Evolutionary conservation across 2,797 vertebrate genomes (phyloP), one percentile per base, ranked within the genome.

Genomic region (Meda fulgida): DNA sequence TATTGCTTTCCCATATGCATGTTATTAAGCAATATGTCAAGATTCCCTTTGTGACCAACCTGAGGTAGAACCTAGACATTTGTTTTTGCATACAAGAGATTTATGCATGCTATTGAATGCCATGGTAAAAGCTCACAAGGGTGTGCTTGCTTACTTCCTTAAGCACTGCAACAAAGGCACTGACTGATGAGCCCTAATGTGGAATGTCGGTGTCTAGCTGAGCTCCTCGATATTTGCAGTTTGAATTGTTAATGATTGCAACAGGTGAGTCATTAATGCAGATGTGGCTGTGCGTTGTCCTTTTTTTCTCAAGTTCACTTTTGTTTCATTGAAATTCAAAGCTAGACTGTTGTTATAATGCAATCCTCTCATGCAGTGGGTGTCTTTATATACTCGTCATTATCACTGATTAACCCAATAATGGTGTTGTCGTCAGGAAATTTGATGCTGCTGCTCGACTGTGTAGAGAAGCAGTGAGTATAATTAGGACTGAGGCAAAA

Each of bases 391-490:
- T 46, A 48, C 21, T 71, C 26, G 7, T 77, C 77, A 80, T 72
- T 63, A 79, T 73, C 84, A 73, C 29, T 11, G 77, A 80, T 80
- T 72, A 72, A 85, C 69, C 38, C 66, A 63, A 79, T 78, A 84
- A 78, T 60, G 26, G 75, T 70, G 66, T 63, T 84, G 75, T 84
- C 75, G 7, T 71, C 51, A 58, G 40, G 66, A 72, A 60, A 84
- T 84, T 72, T 84, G 67, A 79, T 84, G 76, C 79, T 72, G 38
- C 53, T 84, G 66, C 76, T 71, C 14, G 31, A 46, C 40, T 71
- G 38, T 79, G 76, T 58, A 55, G 73, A 36, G 67, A 79, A 72
- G 84, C 38, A 66, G 69, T 80, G 77, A 73, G 65, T 72, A 65
- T 66, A 79, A 79, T 84, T 72, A 84, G 55, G 55, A 29, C 67